These are phyloP conservation scores for Araneus ventricosus DNA, from an alignment of 1,140 invertebrate genomes.

Conservation along the genomic window DNA sequence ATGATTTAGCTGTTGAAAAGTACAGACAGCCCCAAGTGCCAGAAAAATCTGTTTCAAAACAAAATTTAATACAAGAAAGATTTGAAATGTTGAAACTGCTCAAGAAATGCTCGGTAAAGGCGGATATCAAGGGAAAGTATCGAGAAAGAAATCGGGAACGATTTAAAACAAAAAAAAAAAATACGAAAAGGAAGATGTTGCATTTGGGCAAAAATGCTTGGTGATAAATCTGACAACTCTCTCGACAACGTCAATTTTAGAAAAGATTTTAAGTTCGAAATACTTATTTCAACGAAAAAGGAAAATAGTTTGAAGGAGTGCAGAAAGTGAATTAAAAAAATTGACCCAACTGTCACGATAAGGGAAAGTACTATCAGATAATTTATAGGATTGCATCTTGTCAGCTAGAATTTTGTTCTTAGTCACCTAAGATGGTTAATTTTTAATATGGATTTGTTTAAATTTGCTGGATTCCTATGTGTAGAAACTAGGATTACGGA, in stretches of 20 bases:
- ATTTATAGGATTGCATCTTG: background rate
- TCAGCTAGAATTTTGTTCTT: background rate
- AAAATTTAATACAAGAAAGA: conserved; percentile 29
- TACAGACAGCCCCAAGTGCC: background rate
- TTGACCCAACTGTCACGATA: background rate
- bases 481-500: too few species aligned
- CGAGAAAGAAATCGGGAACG: background rate
- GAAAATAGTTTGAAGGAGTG: background rate
- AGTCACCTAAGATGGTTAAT: background rate
- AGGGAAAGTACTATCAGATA: background rate
- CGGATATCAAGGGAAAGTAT: background rate
- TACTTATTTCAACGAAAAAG: background rate
- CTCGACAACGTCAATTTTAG: conserved; percentile 1
- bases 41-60: conserved; percentile 19
- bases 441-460: background rate
- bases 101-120: background rate
- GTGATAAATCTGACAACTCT: conserved; percentile 21
- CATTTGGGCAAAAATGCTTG: background rate
- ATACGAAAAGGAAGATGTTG: background rate
- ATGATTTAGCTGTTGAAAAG: background rate
- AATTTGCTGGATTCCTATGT: too few species aligned
- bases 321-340: conserved; percentile 13
- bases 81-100: conserved; percentile 1
- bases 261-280: conserved; percentile 1
- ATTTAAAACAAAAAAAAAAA: background rate